These are phyloP conservation scores for Acholoe squamosa DNA, from an alignment of 2,888 invertebrate species.

Conservation along the genomic window DNA sequence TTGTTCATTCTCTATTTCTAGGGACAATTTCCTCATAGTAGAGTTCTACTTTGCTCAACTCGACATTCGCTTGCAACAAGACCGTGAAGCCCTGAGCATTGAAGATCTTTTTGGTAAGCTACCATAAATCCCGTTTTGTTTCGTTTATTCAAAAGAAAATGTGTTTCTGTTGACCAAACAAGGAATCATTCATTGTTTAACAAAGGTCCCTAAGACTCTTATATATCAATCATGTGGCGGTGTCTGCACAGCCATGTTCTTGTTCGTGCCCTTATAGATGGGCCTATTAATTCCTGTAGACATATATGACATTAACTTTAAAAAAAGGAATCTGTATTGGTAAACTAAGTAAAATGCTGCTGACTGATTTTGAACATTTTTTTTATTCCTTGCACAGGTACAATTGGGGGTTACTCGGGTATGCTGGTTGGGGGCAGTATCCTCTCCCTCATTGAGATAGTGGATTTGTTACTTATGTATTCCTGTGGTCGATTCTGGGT, in stretches of 20 bases:
- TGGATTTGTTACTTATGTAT: neutral
- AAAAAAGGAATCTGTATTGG: too few relatives aligned
- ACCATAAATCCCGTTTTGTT: neutral
- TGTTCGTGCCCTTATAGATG: too few relatives aligned
- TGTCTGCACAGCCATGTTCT: too few relatives aligned
- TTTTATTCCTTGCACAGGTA: neutral
- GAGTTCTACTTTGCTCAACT: constrained; percentile 8
- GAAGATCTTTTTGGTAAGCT: constrained; percentile 45
- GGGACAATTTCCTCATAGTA: constrained; percentile 42
- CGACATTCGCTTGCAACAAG: neutral
- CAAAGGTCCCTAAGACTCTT: too few relatives aligned
- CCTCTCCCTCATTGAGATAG: constrained; percentile 12
- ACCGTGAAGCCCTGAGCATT: neutral
- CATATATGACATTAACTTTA: too few relatives aligned
- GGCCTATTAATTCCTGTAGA: too few relatives aligned
- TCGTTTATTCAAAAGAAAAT: too few relatives aligned
- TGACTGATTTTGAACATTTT: too few relatives aligned
- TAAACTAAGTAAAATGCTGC: too few relatives aligned
- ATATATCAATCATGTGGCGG: too few relatives aligned
- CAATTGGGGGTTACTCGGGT: constrained; percentile 14
- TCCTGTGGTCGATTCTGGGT: constrained; percentile 27
- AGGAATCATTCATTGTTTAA: too few relatives aligned
- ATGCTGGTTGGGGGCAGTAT: constrained; percentile 42
- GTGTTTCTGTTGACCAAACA: too few relatives aligned
- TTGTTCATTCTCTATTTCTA: neutral